Evolutionary conservation across 1,140 invertebrate species (phyloP).

Genomic region (Heliconius himera): DNA sequence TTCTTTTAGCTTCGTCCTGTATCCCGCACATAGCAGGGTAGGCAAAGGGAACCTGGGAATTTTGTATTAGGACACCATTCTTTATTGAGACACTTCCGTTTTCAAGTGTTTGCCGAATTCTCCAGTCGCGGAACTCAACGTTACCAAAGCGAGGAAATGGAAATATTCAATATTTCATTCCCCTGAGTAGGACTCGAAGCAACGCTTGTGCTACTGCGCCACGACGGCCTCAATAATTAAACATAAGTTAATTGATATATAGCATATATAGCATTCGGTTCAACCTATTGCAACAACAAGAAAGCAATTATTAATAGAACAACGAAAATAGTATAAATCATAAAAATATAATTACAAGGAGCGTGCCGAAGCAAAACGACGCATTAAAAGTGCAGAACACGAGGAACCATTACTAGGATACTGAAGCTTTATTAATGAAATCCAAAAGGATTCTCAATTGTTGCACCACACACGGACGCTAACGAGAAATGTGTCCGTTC

Average conservation of each 20-base stretch:
- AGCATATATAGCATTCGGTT: too few species aligned
- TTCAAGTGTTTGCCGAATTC: too few species aligned
- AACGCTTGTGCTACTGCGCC: too few species aligned
- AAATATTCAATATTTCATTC: too few species aligned
- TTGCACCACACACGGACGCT: constrained; percentile 50
- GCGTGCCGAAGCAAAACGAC: constrained; percentile 20
- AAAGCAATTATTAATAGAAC: not conserved
- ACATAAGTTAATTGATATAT: not conserved
- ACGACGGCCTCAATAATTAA: not conserved
- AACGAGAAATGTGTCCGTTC: constrained; percentile 60
- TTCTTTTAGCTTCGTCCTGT: too few species aligned
- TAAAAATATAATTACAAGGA: not conserved
- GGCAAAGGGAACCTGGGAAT: too few species aligned
- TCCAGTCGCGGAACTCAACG: too few species aligned
- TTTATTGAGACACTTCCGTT: too few species aligned
- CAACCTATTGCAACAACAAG: not conserved
- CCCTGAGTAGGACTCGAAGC: too few species aligned
- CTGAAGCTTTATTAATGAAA: constrained; percentile 53
- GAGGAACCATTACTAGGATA: constrained; percentile 12
- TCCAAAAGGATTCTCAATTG: constrained; percentile 47
- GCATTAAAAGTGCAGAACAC: constrained; percentile 21
- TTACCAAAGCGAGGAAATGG: too few species aligned
- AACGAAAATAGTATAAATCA: not conserved
- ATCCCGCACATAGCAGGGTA: too few species aligned
- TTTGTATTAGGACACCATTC: too few species aligned